Evolutionary conservation across 1,140 invertebrate species (phyloP), one percentile per base, ranked within the genome.

Genomic region (Drosophila funebris): DNA sequence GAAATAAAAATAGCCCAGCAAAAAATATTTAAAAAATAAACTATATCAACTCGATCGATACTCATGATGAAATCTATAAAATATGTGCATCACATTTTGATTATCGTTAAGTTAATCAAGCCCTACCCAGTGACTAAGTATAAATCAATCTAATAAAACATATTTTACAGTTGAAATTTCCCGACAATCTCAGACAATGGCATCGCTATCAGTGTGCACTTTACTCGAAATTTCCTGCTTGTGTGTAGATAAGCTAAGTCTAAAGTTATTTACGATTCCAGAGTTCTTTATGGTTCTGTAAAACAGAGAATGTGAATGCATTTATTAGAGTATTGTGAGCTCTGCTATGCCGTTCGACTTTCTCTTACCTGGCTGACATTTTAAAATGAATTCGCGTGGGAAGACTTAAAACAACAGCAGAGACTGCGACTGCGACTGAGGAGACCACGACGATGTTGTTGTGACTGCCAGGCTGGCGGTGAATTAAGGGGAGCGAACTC

Each of bases 391-490:
- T 76, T 78, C 13, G 41, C 29, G 0, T 61, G 68, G 22, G 53
- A 75, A 31, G 61, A 50, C 20, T 52, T 44, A 4, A 88, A 20
- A 8, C 82, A 87, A 33, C 83, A 87, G 50, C 83, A 87, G 14
- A 85, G 71, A 50, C 74, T 82, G 18, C 83, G 83, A 27, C 83
- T 82, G 27, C 82, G 82, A 13, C 57, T 81, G 18, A 66, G 85
- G 70, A 82, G 87, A 56, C 81, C 87, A 24, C 50, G 64, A 14
- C 78, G 69, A 1, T 83, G 74, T 8, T 88, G 83, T 1, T 73
- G 60, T n/a, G 66, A 64, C 18, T 87, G 88, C 82, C 82, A 87
- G 6, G 56, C 37, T 36, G 68, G 52, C 2, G 81, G 82, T 9
- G 82, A 62, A 50, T 81, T 81, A 0, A 81, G 62, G 2, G 71